A percentile compares a stretch with the other conserved stretches of the same genome.
These are phyloP conservation scores for Eumeta japonica DNA, from an alignment of 1,140 invertebrate genomes.

Conservation along the genomic window DNA sequence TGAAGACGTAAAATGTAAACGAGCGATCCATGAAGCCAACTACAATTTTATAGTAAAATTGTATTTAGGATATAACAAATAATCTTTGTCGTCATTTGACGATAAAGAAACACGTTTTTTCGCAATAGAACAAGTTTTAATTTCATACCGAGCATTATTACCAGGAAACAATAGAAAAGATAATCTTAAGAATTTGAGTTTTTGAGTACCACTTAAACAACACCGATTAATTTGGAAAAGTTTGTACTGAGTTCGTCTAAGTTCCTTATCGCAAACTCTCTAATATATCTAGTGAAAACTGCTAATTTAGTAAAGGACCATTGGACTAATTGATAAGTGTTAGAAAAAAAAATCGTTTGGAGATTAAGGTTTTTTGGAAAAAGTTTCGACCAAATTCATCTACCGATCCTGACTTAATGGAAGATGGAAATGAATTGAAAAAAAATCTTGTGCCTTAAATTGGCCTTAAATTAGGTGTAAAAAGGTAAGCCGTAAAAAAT, in stretches of 20 bases:
- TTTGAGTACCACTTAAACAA: conserved; percentile 57
- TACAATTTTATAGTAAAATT: conserved; percentile 50
- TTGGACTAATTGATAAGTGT: conserved; percentile 47
- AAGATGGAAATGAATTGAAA: conserved; percentile 35
- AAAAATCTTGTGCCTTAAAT: conserved; percentile 55
- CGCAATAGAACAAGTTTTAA: conserved; percentile 58
- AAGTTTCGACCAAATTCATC: conserved; percentile 52
- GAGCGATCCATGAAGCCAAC: no score
- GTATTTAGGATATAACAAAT: conserved; percentile 47
- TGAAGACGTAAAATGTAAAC: no score
- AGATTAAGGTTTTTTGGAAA: conserved; percentile 38
- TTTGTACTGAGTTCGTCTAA: conserved; percentile 48
- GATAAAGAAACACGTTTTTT: conserved; percentile 58
- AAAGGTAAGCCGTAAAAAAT: conserved; percentile 54
- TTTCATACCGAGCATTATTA: conserved; percentile 58
- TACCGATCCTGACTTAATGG: conserved; percentile 37
- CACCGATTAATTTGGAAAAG: conserved; percentile 56
- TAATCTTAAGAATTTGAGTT: conserved; percentile 52
- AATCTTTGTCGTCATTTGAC: conserved; percentile 51
- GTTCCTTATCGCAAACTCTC: conserved; percentile 53
- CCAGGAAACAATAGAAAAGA: conserved; percentile 56
- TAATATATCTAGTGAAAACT: conserved; percentile 55
- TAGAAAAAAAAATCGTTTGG: conserved; percentile 53
- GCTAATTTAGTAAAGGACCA: conserved; percentile 48
- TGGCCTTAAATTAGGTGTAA: conserved; percentile 55